Percentiles rank a stretch among this genome's conserved stretches.
phyloP scores from a whole-genome alignment of 2,888 invertebrate genomes.

The Flabesymbios commensalis region DNA sequence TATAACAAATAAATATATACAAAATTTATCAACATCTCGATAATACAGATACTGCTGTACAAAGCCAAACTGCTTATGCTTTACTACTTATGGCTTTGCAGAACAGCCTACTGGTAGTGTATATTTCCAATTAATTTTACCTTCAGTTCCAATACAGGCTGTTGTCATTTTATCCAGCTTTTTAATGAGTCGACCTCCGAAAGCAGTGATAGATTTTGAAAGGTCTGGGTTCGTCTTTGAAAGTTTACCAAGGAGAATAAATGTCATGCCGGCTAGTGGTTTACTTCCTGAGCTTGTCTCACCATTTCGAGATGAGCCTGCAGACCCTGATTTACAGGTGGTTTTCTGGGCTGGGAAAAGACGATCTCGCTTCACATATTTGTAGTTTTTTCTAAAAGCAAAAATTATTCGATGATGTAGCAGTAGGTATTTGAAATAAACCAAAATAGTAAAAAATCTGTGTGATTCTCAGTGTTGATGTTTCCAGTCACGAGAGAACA shows the following conservation, averaged over 20 bases:
- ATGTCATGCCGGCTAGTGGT: conserved; percentile 75
- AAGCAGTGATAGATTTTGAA: conserved; percentile 71
- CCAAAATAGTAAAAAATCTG: too few species aligned
- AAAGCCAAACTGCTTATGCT: too few species aligned
- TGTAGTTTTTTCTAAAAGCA: conserved; percentile 64
- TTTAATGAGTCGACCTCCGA: conserved; percentile 77
- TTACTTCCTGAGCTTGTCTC: conserved; percentile 24
- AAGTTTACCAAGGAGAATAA: conserved; percentile 67
- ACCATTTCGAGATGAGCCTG: conserved; percentile 34
- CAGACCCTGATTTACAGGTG: too few species aligned
- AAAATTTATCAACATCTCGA: too few species aligned
- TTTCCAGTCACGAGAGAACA: too few species aligned
- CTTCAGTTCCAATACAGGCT: conserved; percentile 75
- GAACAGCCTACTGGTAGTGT: too few species aligned
- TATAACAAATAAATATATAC: too few species aligned
- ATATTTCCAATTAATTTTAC: conserved; percentile 49
- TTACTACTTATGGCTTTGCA: too few species aligned
- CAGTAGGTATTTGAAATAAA: too few species aligned
- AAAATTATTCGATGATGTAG: too few species aligned
- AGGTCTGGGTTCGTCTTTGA: conserved; percentile 66
- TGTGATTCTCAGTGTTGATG: too few species aligned
- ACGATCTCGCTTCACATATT: conserved; percentile 56
- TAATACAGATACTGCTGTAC: too few species aligned
- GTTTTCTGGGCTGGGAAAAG: conserved; percentile 53
- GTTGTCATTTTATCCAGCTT: conserved; percentile 71